Evolutionary conservation across 2,888 invertebrate species (phyloP).

Genomic region (Microchrysa polita): DNA sequence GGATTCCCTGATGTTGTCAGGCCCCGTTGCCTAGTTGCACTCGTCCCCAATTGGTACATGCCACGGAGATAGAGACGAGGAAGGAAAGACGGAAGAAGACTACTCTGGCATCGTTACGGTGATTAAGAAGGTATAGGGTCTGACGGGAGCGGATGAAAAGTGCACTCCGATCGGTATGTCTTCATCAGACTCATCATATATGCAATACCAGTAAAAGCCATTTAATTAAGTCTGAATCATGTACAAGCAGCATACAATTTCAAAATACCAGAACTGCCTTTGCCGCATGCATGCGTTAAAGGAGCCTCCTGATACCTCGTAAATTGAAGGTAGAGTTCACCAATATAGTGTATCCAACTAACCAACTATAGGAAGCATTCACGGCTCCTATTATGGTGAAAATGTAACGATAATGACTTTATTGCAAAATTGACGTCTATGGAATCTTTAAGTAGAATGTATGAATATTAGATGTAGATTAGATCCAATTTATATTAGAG

Average conservation of each 20-base stretch:
- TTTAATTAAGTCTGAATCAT: constrained; percentile 56
- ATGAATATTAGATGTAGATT: constrained; percentile 37
- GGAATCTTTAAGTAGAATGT: constrained; percentile 42
- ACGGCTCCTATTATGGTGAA: constrained; percentile 28
- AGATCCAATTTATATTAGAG: constrained; percentile 13
- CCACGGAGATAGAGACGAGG: neutral
- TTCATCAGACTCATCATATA: constrained; percentile 52
- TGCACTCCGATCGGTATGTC: constrained; percentile 48
- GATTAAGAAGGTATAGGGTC: constrained; percentile 13
- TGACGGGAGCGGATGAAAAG: constrained; percentile 13
- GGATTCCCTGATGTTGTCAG: too few species aligned
- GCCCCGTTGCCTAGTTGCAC: neutral
- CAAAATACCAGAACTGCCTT: constrained; percentile 46
- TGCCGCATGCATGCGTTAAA: constrained; percentile 41
- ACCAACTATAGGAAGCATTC: constrained; percentile 25
- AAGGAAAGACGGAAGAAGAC: neutral
- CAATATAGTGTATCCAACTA: constrained; percentile 25
- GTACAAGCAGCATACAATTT: constrained; percentile 51
- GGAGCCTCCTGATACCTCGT: constrained; percentile 40
- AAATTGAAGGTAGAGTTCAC: constrained; percentile 39
- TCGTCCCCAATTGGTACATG: neutral
- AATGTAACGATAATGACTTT: constrained; percentile 45
- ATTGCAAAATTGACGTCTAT: constrained; percentile 45
- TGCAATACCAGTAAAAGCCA: constrained; percentile 54
- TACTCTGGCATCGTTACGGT: constrained; percentile 18